Conservation (phyloP, 2,888 invertebrate genomes). For the Drosophila melanosoma region DNA sequence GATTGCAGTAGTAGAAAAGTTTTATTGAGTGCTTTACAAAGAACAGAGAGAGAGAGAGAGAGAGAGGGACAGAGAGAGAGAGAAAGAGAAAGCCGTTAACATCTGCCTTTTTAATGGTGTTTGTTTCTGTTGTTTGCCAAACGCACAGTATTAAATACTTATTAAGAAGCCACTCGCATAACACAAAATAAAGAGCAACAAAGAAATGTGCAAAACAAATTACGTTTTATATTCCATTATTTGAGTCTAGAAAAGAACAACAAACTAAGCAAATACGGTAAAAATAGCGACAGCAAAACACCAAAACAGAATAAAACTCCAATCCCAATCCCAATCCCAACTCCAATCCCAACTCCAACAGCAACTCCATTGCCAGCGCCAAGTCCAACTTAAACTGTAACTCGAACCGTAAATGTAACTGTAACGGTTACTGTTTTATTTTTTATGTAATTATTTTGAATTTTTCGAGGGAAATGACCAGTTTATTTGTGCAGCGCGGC, state of each 20-base stretch:
- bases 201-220: constrained; percentile 12
- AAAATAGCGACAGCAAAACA: constrained; percentile 14
- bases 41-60: not conserved
- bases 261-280: constrained; percentile 16
- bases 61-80: not conserved
- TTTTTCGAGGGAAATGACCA: constrained; percentile 48
- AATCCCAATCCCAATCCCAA: not conserved
- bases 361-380: constrained; percentile 1
- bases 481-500: constrained; percentile 35
- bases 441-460: constrained; percentile 69
- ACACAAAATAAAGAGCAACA: constrained; percentile 3
- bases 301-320: constrained; percentile 13
- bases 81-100: not conserved
- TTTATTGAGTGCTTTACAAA: not conserved
- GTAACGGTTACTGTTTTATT: constrained; percentile 34
- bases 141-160: constrained; percentile 2
- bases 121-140: constrained; percentile 7
- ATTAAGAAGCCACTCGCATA: constrained; percentile 4
- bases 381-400: constrained; percentile 1
- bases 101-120: not conserved
- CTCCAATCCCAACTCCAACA: constrained; percentile 1
- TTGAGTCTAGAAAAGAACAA: constrained; percentile 9
- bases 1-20: constrained; percentile 1
- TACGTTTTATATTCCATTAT: constrained; percentile 16
- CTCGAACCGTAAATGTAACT: constrained; percentile 19